Percentiles rank a stretch among this genome's conserved stretches.
Conservation (phyloP, 2,888 invertebrate species). For the Abrostola tripartita region DNA sequence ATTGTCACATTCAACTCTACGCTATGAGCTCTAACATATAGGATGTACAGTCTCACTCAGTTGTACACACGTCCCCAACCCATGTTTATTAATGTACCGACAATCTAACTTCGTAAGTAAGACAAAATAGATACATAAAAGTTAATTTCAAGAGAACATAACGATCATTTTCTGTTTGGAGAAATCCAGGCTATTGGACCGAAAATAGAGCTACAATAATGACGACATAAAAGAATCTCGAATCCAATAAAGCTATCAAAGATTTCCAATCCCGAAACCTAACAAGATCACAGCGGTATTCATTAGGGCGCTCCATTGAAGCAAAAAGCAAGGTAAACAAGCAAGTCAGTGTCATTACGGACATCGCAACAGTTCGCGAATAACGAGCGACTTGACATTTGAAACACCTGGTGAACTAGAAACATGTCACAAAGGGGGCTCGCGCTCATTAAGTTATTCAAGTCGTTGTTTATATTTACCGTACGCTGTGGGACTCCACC, state of each 20-base stretch:
- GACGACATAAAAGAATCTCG: not conserved
- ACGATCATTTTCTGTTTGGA: no score
- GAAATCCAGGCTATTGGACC: no score
- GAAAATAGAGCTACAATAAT: not conserved
- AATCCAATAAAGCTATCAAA: constrained; percentile 23
- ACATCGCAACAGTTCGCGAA: constrained; percentile 6
- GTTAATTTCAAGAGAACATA: no score
- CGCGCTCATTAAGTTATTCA: constrained; percentile 12
- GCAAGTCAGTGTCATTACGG: constrained; percentile 31
- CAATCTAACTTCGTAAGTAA: not conserved
- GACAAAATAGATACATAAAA: no score
- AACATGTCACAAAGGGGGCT: not conserved
- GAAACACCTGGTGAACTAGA: constrained; percentile 19
- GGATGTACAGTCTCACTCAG: not conserved
- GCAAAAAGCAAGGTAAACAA: constrained; percentile 36
- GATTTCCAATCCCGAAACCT: constrained; percentile 23
- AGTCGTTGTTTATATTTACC: constrained; percentile 1
- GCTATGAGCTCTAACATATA: not conserved
- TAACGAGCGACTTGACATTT: constrained; percentile 57
- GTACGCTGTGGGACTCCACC: not conserved
- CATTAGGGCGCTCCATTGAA: constrained; percentile 46
- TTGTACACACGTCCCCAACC: not conserved
- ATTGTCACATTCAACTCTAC: constrained; percentile 1
- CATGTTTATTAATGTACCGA: not conserved
- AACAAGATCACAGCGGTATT: constrained; percentile 30